These are phyloP conservation scores for Triplophysa dalaica DNA, from an alignment of 2,113 vertebrate genomes.

Conservation along the genomic window DNA sequence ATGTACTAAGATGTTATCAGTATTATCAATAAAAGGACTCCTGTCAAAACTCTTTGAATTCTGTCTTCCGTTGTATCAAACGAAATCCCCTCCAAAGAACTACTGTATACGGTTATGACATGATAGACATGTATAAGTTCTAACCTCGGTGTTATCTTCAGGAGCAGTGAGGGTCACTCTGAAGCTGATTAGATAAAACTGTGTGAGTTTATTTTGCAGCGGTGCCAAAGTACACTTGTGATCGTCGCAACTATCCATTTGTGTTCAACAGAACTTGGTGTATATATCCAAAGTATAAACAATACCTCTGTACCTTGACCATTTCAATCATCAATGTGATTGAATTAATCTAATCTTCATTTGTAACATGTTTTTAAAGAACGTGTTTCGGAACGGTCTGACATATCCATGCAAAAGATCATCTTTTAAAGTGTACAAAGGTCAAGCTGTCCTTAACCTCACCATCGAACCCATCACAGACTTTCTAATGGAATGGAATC, in stretches of 20 bases:
- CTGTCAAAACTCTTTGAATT: conserved; percentile 44
- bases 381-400: too few species aligned
- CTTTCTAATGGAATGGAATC: too few species aligned
- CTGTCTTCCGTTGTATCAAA: not conserved
- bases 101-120: not conserved
- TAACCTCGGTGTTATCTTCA: not conserved
- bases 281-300: not conserved
- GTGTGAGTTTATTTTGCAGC: conserved; percentile 12
- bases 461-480: too few species aligned
- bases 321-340: conserved; percentile 1
- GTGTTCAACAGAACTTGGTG: not conserved
- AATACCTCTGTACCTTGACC: not conserved
- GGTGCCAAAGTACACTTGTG: conserved; percentile 1
- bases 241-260: not conserved
- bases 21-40: conserved; percentile 72
- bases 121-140: not conserved
- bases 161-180: not conserved
- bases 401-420: too few species aligned
- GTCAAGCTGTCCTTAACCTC: too few species aligned
- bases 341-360: not conserved
- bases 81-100: not conserved
- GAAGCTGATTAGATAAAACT: conserved; percentile 20
- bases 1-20: conserved; percentile 71
- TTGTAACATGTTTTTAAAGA: too few species aligned
- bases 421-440: not conserved